These are phyloP conservation scores for Babyrousa celebensis DNA, from an alignment of 2,797 vertebrate genomes.

Conservation along the genomic window DNA sequence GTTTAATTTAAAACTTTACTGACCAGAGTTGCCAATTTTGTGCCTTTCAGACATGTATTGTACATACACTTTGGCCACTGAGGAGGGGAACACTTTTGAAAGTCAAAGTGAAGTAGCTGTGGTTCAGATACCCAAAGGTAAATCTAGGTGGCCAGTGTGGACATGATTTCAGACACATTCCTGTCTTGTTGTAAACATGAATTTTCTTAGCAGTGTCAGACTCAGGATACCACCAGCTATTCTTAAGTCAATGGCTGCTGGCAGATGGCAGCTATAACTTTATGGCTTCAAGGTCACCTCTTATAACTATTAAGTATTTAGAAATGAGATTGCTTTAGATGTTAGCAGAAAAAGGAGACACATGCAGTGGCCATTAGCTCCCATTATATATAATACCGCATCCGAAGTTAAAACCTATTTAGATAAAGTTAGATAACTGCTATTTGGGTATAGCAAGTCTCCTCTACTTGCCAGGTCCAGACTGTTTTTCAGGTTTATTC, in stretches of 20 bases:
- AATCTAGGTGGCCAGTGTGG: background rate
- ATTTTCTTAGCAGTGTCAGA: background rate
- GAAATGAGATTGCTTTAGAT: background rate
- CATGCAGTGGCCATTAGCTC: background rate
- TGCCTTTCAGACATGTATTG: background rate
- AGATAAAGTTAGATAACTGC: too few species aligned
- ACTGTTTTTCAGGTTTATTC: too few species aligned
- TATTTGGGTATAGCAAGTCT: too few species aligned
- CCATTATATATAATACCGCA: background rate
- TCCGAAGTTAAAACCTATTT: background rate
- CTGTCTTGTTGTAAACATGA: background rate
- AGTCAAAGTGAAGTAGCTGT: background rate
- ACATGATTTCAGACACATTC: background rate
- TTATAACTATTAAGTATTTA: background rate
- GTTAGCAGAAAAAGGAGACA: background rate
- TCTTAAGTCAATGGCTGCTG: background rate
- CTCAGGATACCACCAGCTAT: background rate
- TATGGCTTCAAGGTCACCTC: background rate
- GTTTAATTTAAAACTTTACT: background rate
- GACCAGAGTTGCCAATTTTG: background rate
- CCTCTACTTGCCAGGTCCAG: too few species aligned
- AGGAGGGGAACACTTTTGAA: background rate
- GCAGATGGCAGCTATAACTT: background rate
- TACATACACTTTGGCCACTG: background rate
- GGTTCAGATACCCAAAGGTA: background rate